A percentile compares a stretch with the other conserved stretches of the same genome.
phyloP scores from a whole-genome alignment of 2,113 vertebrate species.

The Cottus gobio region DNA sequence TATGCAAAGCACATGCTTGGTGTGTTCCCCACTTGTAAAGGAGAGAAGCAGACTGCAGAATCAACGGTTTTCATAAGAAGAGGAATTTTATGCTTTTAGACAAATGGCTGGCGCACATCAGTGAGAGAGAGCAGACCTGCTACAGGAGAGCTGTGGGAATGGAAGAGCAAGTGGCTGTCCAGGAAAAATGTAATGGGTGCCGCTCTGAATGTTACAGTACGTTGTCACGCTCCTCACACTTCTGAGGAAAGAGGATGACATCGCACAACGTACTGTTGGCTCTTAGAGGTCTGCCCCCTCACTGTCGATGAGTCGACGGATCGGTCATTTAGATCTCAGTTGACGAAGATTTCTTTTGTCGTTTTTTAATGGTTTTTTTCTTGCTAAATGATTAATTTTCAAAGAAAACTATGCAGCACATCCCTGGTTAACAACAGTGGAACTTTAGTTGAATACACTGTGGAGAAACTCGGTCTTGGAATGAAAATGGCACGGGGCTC shows the following conservation, averaged over 20 bases:
- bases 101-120: slow-evolving; percentile 34
- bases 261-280: not conserved
- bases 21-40: slow-evolving; percentile 1
- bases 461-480: not conserved
- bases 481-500: not conserved
- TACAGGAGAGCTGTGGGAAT: slow-evolving; percentile 29
- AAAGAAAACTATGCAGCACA: not conserved
- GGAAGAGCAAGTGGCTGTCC: slow-evolving; percentile 19
- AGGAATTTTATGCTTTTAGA: slow-evolving; percentile 31
- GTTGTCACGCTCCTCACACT: not conserved
- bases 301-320: too few species aligned
- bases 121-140: slow-evolving; percentile 52
- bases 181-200: slow-evolving; percentile 15
- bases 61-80: slow-evolving; percentile 26
- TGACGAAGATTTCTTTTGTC: too few species aligned
- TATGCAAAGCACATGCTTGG: slow-evolving; percentile 7
- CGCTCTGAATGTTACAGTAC: not conserved
- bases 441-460: not conserved
- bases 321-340: too few species aligned
- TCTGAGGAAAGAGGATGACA: not conserved
- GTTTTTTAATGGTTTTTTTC: not conserved
- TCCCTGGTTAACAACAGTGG: not conserved
- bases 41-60: slow-evolving; percentile 17
- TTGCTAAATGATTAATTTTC: not conserved
- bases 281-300: not conserved